Evolutionary conservation across 2,888 invertebrate genomes (phyloP).

Genomic region (Dione vanillae): DNA sequence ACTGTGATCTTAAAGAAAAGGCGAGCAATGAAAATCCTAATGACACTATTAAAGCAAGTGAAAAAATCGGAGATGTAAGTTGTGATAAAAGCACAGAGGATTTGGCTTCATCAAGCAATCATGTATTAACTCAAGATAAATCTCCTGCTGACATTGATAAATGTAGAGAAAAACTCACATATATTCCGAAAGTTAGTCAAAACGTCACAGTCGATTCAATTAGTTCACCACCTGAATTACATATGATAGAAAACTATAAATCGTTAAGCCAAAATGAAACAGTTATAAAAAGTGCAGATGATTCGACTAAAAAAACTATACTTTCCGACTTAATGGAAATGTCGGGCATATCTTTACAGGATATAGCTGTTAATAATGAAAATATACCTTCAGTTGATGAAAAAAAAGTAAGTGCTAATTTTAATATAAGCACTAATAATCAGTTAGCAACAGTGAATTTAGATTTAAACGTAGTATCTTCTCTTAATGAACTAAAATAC

Average conservation of each 20-base stretch:
- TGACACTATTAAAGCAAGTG: background rate
- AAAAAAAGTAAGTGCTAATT: background rate
- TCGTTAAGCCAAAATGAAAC: background rate
- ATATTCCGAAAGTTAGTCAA: background rate
- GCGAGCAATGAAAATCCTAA: background rate
- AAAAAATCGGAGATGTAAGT: background rate
- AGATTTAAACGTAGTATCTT: constrained; percentile 55
- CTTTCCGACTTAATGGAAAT: constrained; percentile 79
- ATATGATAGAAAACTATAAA: constrained; percentile 2
- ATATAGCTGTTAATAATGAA: constrained; percentile 45
- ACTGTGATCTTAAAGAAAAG: background rate
- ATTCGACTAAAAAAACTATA: constrained; percentile 56
- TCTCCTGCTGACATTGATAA: background rate
- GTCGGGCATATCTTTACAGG: constrained; percentile 76
- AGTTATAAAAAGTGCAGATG: background rate
- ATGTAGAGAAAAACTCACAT: background rate
- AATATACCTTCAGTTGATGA: background rate
- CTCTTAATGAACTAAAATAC: constrained; percentile 65
- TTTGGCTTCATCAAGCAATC: background rate
- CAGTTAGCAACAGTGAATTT: constrained; percentile 17
- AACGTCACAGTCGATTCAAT: background rate
- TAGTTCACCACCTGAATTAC: background rate
- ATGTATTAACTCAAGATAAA: background rate
- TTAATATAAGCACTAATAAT: background rate
- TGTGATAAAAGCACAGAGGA: background rate